Evolutionary conservation across 2,113 vertebrate species (phyloP), one percentile per base, ranked within the genome.

Genomic region (Galemys pyrenaicus): DNA sequence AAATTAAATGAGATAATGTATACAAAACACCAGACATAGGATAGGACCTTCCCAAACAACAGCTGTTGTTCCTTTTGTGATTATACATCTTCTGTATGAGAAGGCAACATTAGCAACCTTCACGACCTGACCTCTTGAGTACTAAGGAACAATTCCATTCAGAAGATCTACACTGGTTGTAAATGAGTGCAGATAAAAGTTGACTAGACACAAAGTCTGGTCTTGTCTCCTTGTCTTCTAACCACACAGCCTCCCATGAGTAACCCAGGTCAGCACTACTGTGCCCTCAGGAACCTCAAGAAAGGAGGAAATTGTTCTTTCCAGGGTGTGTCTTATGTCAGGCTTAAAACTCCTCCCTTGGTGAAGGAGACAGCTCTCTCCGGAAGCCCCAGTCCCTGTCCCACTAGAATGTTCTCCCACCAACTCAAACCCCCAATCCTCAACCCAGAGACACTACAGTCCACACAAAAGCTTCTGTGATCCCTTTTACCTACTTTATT

Each of bases 1-100:
- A 41, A 83, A 84, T 89, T 82, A 68, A 89, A 68, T 87, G 71
- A 85, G 56, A 73, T 58, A 74, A 75, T 71, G 12, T 19, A 64
- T 87, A 70, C 74, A 89, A 89, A 95, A 32, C 62, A 22, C 19
- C 51, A 64, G 32, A 16, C 22, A 28, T 22, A 44, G 35, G 60
- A 39, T 35, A 32, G 46, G 77, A 30, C 51, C 60, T 71, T 51
- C 54, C 54, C 41, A 78, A 37, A 84, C 26, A 49, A 60, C 49
- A 70, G 75, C 39, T 65, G 20, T 35, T 5, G 6, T 24, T 87
- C 58, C 39, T 62, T 54, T 70, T 82, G 46, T 46, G 24, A 44
- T 26, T 46, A 11, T 62, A 64, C 24, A 28, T 44, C 26, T 9
- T 77, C 71, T 44, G 2, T 30, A 60, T 17, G n/a, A 22, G 26